Evolutionary conservation across 2,113 vertebrate species (phyloP).

Genomic region (Coreoperca whiteheadi): DNA sequence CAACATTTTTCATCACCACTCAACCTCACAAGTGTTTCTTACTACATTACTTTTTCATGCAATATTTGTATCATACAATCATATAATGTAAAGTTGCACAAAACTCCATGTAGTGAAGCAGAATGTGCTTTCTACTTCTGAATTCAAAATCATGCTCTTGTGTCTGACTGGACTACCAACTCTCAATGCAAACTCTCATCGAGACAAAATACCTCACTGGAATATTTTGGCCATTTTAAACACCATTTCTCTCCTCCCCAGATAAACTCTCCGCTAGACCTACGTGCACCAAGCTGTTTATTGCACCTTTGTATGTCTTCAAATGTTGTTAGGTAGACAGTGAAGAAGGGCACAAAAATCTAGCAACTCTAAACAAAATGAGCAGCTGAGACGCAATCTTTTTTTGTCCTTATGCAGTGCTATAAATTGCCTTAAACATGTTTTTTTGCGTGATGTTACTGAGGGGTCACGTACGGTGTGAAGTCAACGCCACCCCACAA

Average conservation of each 20-base stretch:
- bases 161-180: background rate
- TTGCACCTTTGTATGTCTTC: background rate
- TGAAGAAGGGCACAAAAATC: too few relatives aligned
- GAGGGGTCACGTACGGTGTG: background rate
- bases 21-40: background rate
- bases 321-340: background rate
- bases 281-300: background rate
- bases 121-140: too few relatives aligned
- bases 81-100: background rate
- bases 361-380: background rate
- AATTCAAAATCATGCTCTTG: background rate
- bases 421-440: background rate
- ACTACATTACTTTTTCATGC: background rate
- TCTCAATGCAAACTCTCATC: background rate
- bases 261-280: background rate
- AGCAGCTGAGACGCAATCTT: background rate
- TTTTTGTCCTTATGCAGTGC: background rate
- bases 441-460: background rate
- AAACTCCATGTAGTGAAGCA: background rate
- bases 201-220: background rate
- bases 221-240: background rate
- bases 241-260: background rate
- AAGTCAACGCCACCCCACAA: constrained; percentile 10
- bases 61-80: background rate
- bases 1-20: background rate